Evolutionary conservation across 2,113 vertebrate species (phyloP).

Genomic region (Bothrops jararaca): DNA sequence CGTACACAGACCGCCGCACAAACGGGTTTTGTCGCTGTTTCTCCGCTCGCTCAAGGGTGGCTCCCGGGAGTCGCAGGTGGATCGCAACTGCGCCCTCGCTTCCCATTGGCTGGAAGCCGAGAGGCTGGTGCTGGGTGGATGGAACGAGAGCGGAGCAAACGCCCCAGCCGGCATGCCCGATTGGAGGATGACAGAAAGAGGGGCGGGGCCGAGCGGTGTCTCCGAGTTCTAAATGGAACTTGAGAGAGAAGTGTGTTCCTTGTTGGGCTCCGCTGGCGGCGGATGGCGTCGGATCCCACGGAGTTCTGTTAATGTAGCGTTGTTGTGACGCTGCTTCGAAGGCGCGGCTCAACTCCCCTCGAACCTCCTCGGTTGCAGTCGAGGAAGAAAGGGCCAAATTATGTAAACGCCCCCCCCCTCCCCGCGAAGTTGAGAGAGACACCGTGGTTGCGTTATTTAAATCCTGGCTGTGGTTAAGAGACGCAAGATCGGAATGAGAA

Average conservation of each 20-base stretch:
- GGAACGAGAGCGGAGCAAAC: not conserved
- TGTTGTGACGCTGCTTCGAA: not conserved
- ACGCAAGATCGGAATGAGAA: not conserved
- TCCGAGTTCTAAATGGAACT: not conserved
- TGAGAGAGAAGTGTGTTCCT: not conserved
- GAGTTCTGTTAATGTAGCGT: not conserved
- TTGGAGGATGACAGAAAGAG: conserved; percentile 22
- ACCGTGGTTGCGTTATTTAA: not conserved
- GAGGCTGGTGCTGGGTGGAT: conserved; percentile 51
- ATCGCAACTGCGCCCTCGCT: not conserved
- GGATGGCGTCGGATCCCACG: not conserved
- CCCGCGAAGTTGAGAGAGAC: not conserved
- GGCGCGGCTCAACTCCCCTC: not conserved
- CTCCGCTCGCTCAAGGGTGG: conserved; percentile 86
- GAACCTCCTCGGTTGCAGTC: not conserved
- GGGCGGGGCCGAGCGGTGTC: not conserved
- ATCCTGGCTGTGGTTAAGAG: not conserved
- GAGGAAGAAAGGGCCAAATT: not conserved
- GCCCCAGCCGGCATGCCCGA: not conserved
- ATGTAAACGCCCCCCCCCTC: not conserved
- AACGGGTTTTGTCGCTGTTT: conserved; percentile 95
- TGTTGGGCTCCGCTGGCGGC: not conserved
- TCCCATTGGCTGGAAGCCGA: not conserved
- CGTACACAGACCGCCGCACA: conserved; percentile 72
- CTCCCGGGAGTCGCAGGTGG: conserved; percentile 64